Conservation (phyloP, 1,140 invertebrate species). For the Acromyrmex heyeri region DNA sequence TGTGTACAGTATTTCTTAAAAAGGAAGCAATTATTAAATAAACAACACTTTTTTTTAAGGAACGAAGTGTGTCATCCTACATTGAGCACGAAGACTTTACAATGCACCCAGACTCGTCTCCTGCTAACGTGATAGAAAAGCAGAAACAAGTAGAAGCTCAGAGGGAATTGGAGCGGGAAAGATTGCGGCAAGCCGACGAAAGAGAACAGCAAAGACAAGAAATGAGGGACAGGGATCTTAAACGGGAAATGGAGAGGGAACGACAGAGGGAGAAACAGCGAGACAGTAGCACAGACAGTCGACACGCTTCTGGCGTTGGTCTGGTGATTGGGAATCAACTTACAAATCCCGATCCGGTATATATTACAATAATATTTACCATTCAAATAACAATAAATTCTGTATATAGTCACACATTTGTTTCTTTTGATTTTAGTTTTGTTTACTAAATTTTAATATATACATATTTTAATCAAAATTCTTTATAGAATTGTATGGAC, state of each 20-base stretch:
- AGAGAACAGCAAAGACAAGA: constrained; percentile 82
- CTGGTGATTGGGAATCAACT: constrained; percentile 91
- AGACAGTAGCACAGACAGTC: constrained; percentile 70
- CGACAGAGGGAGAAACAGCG: constrained; percentile 83
- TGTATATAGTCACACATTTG: neutral
- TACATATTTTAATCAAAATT: neutral
- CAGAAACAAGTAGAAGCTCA: constrained; percentile 80
- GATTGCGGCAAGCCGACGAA: constrained; percentile 82
- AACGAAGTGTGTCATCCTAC: constrained; percentile 81
- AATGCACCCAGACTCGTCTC: constrained; percentile 78
- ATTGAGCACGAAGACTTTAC: constrained; percentile 82
- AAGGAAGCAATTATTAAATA: neutral
- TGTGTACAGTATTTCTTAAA: neutral
- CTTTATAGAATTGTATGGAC: constrained; percentile 91
- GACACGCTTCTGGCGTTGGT: constrained; percentile 86
- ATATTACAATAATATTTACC: constrained; percentile 5
- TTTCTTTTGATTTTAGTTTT: neutral
- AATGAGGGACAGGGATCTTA: constrained; percentile 80
- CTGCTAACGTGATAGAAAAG: constrained; percentile 70
- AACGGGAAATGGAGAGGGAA: constrained; percentile 84
- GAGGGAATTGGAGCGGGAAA: constrained; percentile 84
- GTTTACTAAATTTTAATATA: neutral
- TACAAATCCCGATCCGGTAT: constrained; percentile 90
- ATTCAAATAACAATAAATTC: constrained; percentile 79
- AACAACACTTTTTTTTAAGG: constrained; percentile 71